Evolutionary conservation across 2,888 invertebrate genomes (phyloP), one percentile per base, ranked within the genome.

Genomic region (Ellobium chinense): DNA sequence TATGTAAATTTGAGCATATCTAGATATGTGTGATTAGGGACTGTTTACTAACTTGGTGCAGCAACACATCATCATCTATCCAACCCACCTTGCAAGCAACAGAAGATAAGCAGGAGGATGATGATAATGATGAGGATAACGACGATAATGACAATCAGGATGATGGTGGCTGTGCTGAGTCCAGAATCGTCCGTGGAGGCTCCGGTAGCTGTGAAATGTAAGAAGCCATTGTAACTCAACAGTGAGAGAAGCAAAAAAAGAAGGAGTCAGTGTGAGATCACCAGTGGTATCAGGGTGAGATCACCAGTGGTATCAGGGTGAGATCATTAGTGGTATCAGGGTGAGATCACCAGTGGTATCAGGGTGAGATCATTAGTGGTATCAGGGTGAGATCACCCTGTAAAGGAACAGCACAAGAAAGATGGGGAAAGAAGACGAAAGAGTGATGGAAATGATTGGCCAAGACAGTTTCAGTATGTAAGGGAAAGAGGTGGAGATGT

Each of bases 51-150:
- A n/a, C n/a, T n/a, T n/a, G n/a, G n/a, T n/a, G n/a, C n/a, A n/a
- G n/a, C n/a, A n/a, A n/a, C n/a, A n/a, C n/a, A n/a, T n/a, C n/a
- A n/a, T n/a, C n/a, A n/a, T n/a, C n/a, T n/a, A n/a, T n/a, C 27
- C 24, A 31, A 77, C 77, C 1, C 29, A 77, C 77, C 77, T 54
- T 77, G 60, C 29, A 68, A 27, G 37, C 81, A 81, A 54, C 73
- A 78, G 73, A 70, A 81, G 74, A 81, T 12, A n/a, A 68, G 37
- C 62, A 81, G 37, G n/a, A 81, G 46, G 58, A 77, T 66, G 31
- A 81, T 0, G 46, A 81, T 70, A 65, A 81, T 39, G n/a, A 81
- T 18, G 78, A 81, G 60, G 31, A 81, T 81, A 56, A 81, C 58
- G 34, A 37, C 5, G 36, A 81, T 29, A 60, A 81, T 73, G 36